phyloP scores from a whole-genome alignment of 2,888 invertebrate genomes.

The Heliconius hortense region DNA sequence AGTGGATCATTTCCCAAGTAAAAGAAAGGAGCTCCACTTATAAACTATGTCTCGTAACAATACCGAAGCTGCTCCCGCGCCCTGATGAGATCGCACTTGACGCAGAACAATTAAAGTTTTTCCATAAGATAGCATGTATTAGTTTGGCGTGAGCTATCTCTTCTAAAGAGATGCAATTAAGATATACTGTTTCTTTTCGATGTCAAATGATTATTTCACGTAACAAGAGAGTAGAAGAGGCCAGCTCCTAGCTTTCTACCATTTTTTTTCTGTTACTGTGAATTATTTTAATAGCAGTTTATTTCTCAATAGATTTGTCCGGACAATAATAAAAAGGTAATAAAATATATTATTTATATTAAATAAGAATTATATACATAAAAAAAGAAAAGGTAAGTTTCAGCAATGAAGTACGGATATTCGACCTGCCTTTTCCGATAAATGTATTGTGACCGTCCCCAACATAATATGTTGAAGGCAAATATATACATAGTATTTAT shows the following conservation, averaged over 20 bases:
- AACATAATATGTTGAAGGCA: conserved; percentile 11
- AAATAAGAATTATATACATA: too few species aligned
- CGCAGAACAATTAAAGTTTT: conserved; percentile 49
- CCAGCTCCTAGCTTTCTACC: conserved; percentile 1
- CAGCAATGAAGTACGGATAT: background rate
- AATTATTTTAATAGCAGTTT: too few species aligned
- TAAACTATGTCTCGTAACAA: conserved; percentile 60
- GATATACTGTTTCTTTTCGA: conserved; percentile 41
- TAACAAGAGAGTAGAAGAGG: background rate
- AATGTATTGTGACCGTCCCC: conserved; percentile 10
- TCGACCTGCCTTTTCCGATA: background rate
- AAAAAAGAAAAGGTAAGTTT: too few species aligned
- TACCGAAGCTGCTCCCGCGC: conserved; percentile 52
- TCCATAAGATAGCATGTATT: conserved; percentile 41
- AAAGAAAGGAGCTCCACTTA: conserved; percentile 68
- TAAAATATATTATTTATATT: too few species aligned
- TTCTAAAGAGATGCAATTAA: conserved; percentile 46
- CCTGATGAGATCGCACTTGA: conserved; percentile 47
- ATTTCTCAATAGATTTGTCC: too few species aligned
- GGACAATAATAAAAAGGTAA: too few species aligned
- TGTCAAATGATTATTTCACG: conserved; percentile 3
- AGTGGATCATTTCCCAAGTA: conserved; percentile 67
- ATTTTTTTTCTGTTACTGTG: background rate
- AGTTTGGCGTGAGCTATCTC: conserved; percentile 30
- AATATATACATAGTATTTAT: conserved; percentile 49